Base-by-base conservation (phyloP, 2,113 vertebrate species). In the Sylvilagus bachmani region DNA sequence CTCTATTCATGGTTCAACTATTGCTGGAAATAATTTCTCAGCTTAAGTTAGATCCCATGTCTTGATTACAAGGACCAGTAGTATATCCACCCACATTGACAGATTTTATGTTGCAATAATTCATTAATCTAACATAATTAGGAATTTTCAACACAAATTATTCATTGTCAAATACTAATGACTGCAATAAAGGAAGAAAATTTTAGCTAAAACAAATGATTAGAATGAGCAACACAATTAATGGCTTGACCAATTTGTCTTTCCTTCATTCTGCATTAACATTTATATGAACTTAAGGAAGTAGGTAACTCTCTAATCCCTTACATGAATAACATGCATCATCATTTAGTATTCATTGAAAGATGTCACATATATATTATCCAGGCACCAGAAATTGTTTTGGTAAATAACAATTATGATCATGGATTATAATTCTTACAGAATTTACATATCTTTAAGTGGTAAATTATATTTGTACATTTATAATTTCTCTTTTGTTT, bases 151-250 rank as follows among this genome's bases (percentile, higher is more conserved):
- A 80, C 33, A 94, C 8, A 93, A 93, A 96, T 97, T 96, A 94
- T 90, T 96, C 89, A 93, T 58, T 96, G 81, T 96, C 95, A 95
- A 82, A 67, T 71, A 90, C 78, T 96, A 97, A 96, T 96, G 85
- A 92, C 66, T 80, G 3, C 38, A 95, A 83, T 90, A 93, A 94
- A 94, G 75, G 64, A 78, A 94, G 89, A 93, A 96, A 96, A 82
- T 71, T 95, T 93, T 94, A 86, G 58, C 91, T 95, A 95, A 96
- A 94, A 93, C 51, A 97, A 97, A 88, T 90, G 74, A 96, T 97
- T 96, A 94, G 78, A 93, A 36, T 92, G 27, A 85, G 74, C 81
- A 79, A 83, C 74, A 93, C 85, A 97, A 93, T 92, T 91, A 95
- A 67, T 95, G 58, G 17, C 71, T 95, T 95, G 53, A 74, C 85